Conservation (phyloP, 2,113 vertebrate genomes). For the Bufo bufo region DNA sequence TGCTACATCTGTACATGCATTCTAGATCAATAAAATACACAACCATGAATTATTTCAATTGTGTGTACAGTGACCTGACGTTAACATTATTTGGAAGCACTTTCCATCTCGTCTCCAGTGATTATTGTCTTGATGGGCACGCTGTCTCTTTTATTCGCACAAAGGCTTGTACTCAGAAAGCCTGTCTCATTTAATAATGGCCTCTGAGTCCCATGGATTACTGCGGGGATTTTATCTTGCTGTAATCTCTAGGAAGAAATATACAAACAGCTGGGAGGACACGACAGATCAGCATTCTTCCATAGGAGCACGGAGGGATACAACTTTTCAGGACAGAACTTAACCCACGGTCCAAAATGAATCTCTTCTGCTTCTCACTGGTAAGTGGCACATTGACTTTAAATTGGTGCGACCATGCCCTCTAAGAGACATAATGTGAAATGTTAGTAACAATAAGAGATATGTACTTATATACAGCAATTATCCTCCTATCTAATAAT, state of each 20-base stretch:
- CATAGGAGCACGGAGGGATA: slow-evolving; percentile 57
- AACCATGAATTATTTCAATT: not conserved
- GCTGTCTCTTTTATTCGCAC: slow-evolving; percentile 67
- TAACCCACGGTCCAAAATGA: slow-evolving; percentile 75
- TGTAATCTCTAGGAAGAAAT: slow-evolving; percentile 79
- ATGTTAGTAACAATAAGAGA: not conserved
- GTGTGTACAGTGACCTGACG: not conserved
- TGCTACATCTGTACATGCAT: too few relatives aligned
- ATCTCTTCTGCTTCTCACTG: slow-evolving; percentile 94
- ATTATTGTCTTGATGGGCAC: slow-evolving; percentile 2
- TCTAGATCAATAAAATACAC: not conserved
- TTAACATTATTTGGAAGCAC: not conserved
- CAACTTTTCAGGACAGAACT: slow-evolving; percentile 57
- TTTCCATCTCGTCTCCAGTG: not conserved
- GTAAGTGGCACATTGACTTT: slow-evolving; percentile 74
- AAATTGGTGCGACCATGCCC: too few relatives aligned
- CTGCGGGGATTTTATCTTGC: slow-evolving; percentile 83
- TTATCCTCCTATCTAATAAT: too few relatives aligned
- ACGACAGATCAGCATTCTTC: slow-evolving; percentile 64
- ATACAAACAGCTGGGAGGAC: slow-evolving; percentile 74
- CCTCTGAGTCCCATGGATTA: slow-evolving; percentile 89
- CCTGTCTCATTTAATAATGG: slow-evolving; percentile 80
- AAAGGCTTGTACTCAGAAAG: slow-evolving; percentile 69
- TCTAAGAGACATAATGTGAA: not conserved
- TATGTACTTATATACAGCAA: not conserved